phyloP scores from a whole-genome alignment of 2,797 vertebrate genomes.

The Pangasius sanitwongsei region DNA sequence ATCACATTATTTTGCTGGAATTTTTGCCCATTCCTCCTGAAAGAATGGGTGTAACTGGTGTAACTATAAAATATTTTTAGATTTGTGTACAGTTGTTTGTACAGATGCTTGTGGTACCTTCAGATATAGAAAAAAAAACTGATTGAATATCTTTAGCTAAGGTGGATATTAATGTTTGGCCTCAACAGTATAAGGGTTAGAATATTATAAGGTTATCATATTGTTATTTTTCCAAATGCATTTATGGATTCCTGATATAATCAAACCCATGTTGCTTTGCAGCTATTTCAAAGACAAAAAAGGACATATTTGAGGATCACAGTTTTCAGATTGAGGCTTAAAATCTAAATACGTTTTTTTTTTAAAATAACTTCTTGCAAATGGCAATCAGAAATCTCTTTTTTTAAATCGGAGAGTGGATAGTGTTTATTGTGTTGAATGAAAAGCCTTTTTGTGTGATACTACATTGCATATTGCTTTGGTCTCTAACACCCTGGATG shows the following conservation, averaged over 20 bases:
- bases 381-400: background rate
- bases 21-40: background rate
- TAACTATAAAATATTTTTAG: background rate
- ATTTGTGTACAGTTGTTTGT: background rate
- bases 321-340: background rate
- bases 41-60: background rate
- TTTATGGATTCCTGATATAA: background rate
- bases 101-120: too few species aligned
- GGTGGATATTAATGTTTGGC: background rate
- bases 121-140: too few species aligned
- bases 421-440: slow-evolving; percentile 30
- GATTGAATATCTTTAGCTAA: background rate
- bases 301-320: background rate
- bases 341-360: background rate
- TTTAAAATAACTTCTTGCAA: slow-evolving; percentile 5
- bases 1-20: background rate
- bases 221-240: background rate
- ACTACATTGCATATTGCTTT: background rate
- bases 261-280: background rate
- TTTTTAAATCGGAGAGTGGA: background rate
- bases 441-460: slow-evolving; percentile 17
- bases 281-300: background rate
- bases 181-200: background rate
- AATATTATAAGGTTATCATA: background rate
- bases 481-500: background rate